phyloP scores from a whole-genome alignment of 2,797 vertebrate species.

The Vireo griseus region DNA sequence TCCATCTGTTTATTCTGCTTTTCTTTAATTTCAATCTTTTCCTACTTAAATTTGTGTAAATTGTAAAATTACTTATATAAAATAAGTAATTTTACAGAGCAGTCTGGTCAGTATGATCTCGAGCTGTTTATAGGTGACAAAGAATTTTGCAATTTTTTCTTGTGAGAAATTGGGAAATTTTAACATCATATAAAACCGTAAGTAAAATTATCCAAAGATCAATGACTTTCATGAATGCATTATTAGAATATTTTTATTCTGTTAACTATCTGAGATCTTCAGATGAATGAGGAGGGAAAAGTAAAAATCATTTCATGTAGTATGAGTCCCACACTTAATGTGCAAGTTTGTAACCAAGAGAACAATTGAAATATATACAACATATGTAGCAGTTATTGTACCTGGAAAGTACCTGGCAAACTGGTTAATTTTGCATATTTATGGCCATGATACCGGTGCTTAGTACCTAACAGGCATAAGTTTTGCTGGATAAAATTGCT shows the following conservation, averaged over 20 bases:
- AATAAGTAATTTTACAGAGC: too few relatives aligned
- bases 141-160: background rate
- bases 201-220: background rate
- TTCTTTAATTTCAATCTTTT: background rate
- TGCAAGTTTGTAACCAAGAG: background rate
- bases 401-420: background rate
- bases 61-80: background rate
- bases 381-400: background rate
- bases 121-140: background rate
- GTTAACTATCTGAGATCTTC: background rate
- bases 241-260: background rate
- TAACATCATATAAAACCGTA: background rate
- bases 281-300: background rate
- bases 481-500: background rate
- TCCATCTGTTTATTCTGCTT: background rate
- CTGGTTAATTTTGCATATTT: background rate
- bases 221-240: background rate
- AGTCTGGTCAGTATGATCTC: background rate
- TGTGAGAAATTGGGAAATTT: background rate
- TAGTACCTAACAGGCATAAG: background rate
- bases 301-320: background rate
- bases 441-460: background rate
- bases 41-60: background rate
- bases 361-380: background rate
- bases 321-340: accelerated